Evolutionary conservation across 1,140 invertebrate species (phyloP).

Genomic region (Schlechtendalia chinensis): DNA sequence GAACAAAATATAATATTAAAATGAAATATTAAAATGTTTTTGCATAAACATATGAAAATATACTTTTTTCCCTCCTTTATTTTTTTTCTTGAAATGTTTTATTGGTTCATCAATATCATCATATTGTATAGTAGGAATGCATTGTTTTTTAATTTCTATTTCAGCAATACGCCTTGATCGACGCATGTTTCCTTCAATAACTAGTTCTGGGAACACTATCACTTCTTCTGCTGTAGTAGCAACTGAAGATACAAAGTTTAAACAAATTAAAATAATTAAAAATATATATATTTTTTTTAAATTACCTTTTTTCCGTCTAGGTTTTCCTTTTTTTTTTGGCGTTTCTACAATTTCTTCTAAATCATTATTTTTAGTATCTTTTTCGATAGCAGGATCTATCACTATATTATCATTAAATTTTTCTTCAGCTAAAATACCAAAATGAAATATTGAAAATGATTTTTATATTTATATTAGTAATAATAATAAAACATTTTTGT

Average conservation of each 20-base stretch:
- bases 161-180: conserved; percentile 47
- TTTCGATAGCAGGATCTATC: background rate
- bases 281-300: background rate
- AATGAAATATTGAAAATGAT: background rate
- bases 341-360: conserved; percentile 9
- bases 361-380: conserved; percentile 8
- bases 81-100: conserved; percentile 21
- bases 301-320: conserved; percentile 37
- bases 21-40: too few species aligned
- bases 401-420: background rate
- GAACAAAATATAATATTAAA: background rate
- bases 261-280: background rate
- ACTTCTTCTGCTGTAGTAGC: conserved; percentile 24
- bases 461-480: too few species aligned
- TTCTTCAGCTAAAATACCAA: background rate
- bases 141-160: conserved; percentile 42
- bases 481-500: too few species aligned
- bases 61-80: conserved; percentile 27
- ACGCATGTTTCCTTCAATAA: background rate
- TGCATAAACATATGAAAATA: background rate
- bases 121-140: conserved; percentile 18
- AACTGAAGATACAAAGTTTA: background rate
- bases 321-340: conserved; percentile 12
- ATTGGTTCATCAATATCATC: conserved; percentile 25
- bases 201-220: background rate